Base-by-base conservation (phyloP, 1,140 invertebrate species). In the Vollenhovia emeryi region DNA sequence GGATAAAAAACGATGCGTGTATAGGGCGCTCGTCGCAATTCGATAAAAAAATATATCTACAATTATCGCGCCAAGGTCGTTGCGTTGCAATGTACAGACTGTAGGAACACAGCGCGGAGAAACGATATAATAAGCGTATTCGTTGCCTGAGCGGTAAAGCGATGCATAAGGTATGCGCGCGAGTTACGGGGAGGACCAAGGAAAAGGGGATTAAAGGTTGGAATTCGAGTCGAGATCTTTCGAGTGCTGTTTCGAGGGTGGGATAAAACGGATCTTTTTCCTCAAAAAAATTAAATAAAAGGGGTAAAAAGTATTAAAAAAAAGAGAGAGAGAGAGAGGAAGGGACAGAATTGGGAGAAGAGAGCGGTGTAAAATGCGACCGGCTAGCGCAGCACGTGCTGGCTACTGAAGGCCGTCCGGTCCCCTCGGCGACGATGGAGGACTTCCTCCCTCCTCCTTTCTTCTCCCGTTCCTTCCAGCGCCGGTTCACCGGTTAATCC, bases 331-430 rank as follows among this genome's bases (percentile, higher is more conserved):
- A 60, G 33, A 83, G 74, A 84, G 71, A 36, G 73, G 68, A 68
- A 21, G 13, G 68, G 33, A 73, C 21, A 86, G 78, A 86, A 82
- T 59, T 55, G 76, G 79, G 78, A 68, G 69, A 75, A 90, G 87
- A 85, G 80, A 87, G 64, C 79, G 85, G 80, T 91, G 69, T 84
- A 90, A 83, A 85, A 66, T 75, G 76, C 85, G 79, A 84, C 86
- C 85, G 91, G 89, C 87, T 89, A 91, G 91, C 87, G 74, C 92
- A 93, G 92, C 92, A 93, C 92, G 91, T 92, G 92, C 92, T 91
- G 91, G 92, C 91, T 90, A 92, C 91, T 93, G 91, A 88, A 87
- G 82, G 83, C 48, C 76, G 79, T 90, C 76, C 50, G 57, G 87
- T 85, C 52, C 69, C 60, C 50, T 86, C 69, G 76, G 59, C 66